phyloP scores from a whole-genome alignment of 2,888 invertebrate species.

The Pyrgus malvae region DNA sequence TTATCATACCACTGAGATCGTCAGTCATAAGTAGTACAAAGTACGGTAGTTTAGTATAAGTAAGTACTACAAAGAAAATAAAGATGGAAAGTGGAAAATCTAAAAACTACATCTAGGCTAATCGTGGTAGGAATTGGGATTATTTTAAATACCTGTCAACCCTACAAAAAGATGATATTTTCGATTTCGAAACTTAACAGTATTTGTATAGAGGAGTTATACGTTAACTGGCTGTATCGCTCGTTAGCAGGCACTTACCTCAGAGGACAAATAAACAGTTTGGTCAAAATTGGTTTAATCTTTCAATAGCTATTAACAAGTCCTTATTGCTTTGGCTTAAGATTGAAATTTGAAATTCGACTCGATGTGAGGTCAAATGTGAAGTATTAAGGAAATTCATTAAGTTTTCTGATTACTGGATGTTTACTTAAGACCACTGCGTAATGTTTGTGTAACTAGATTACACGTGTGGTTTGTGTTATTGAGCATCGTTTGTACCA shows the following conservation, averaged over 20 bases:
- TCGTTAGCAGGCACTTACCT: neutral
- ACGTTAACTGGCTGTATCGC: conserved; percentile 2
- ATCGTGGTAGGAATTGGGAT: neutral
- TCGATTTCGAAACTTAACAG: conserved; percentile 1
- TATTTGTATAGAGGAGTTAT: conserved; percentile 1
- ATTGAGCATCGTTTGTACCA: too few relatives aligned
- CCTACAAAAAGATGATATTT: neutral
- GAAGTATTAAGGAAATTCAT: neutral
- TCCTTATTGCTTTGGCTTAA: neutral
- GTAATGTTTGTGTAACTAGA: neutral
- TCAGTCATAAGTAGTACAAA: too few relatives aligned
- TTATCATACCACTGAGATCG: too few relatives aligned
- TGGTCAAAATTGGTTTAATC: neutral
- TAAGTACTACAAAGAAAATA: too few relatives aligned
- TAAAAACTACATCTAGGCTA: too few relatives aligned
- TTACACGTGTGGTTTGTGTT: too few relatives aligned
- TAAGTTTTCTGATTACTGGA: neutral
- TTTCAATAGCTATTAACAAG: neutral
- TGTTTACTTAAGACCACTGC: neutral
- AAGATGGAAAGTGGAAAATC: too few relatives aligned
- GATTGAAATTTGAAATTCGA: neutral
- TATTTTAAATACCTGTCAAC: neutral
- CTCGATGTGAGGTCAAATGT: too few relatives aligned
- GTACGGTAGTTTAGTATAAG: too few relatives aligned
- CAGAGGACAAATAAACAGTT: neutral